phyloP scores from a whole-genome alignment of 2,797 vertebrate genomes.

The Spinus pinus region DNA sequence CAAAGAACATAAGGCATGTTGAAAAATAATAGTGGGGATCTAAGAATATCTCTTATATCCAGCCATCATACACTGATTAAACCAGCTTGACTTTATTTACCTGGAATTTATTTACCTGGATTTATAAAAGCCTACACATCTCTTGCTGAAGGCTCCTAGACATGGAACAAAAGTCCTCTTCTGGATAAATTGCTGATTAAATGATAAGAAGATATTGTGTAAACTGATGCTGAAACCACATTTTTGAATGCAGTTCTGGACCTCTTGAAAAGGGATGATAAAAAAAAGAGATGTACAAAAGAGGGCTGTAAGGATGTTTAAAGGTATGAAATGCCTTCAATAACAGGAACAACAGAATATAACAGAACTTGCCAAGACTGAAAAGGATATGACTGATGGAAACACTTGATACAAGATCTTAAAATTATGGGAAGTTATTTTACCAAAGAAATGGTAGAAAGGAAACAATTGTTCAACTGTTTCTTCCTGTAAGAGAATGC shows the following conservation, averaged over 20 bases:
- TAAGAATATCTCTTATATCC: not conserved
- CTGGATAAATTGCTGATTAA: not conserved
- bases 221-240: not conserved
- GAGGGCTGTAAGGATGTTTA: not conserved
- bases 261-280: not conserved
- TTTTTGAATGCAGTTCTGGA: not conserved
- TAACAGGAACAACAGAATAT: not conserved
- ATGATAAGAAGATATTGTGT: not conserved
- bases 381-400: not conserved
- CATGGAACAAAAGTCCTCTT: not conserved
- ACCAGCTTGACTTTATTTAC: not conserved
- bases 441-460: not conserved
- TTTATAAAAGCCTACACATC: not conserved
- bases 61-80: not conserved
- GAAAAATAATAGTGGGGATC: not conserved
- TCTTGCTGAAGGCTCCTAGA: not conserved
- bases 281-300: not conserved
- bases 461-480: not conserved
- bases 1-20: not conserved
- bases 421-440: not conserved
- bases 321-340: not conserved
- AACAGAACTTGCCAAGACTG: not conserved
- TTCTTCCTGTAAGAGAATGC: not conserved
- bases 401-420: not conserved
- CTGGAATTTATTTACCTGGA: not conserved